Percentiles rank a stretch among this genome's conserved stretches.
phyloP scores from a whole-genome alignment of 37 sponge, comb jelly and placozoan genomes.

The Eunapius fragilis region DNA sequence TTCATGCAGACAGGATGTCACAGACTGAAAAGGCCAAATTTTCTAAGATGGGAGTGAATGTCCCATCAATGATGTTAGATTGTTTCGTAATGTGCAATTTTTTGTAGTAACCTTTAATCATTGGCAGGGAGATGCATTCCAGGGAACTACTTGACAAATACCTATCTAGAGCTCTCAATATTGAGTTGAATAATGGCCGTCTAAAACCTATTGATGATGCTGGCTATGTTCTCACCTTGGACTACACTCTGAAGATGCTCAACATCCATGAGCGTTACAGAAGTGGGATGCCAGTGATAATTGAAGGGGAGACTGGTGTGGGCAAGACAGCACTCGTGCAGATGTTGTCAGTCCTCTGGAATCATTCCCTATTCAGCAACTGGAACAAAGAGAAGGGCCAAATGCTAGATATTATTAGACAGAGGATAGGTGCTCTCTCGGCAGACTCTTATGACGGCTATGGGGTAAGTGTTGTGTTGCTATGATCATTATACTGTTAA shows the following conservation, averaged over 20 bases:
- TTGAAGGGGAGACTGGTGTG: slow-evolving; percentile 78
- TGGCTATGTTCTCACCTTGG: slow-evolving; percentile 71
- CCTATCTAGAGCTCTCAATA: slow-evolving; percentile 56
- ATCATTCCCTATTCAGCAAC: slow-evolving; percentile 46
- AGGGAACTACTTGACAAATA: slow-evolving; percentile 45
- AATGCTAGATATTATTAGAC: slow-evolving; percentile 17
- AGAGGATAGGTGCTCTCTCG: slow-evolving; percentile 8
- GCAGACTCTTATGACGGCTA: slow-evolving; percentile 1
- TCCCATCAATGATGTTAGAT: slow-evolving; percentile 60
- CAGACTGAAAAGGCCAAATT: slow-evolving; percentile 36
- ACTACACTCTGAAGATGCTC: slow-evolving; percentile 57
- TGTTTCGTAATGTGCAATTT: neutral
- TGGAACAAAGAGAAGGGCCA: slow-evolving; percentile 53
- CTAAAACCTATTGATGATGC: slow-evolving; percentile 56
- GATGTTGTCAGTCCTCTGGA: slow-evolving; percentile 68
- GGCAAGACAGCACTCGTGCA: slow-evolving; percentile 73
- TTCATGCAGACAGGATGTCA: slow-evolving; percentile 61
- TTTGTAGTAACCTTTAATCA: neutral
- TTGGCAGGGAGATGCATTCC: slow-evolving; percentile 23
- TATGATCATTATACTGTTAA: no score
- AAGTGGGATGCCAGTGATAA: slow-evolving; percentile 74
- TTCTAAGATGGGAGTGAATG: slow-evolving; percentile 52
- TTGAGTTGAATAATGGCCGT: slow-evolving; percentile 8
- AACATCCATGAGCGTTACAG: slow-evolving; percentile 62
- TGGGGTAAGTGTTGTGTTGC: neutral